Conservation (phyloP, 2,797 vertebrate species). For the Sebastes minor region DNA sequence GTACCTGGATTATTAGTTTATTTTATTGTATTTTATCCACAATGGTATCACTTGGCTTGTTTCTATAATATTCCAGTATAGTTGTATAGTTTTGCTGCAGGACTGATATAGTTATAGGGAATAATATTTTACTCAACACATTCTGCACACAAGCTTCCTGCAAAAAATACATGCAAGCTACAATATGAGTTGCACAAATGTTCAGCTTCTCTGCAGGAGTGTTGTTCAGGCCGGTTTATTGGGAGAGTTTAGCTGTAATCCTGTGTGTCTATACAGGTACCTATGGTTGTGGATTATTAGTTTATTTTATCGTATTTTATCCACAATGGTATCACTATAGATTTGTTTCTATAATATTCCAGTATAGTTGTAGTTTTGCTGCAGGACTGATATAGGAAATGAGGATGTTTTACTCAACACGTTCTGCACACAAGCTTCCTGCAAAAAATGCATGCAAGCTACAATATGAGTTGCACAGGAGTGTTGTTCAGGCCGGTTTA, state of each 20-base stretch:
- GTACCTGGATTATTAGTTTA: not conserved
- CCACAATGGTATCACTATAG: not conserved
- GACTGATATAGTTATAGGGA: not conserved
- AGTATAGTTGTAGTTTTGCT: not conserved
- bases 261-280: not conserved
- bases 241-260: not conserved
- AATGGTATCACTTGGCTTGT: not conserved
- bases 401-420: not conserved
- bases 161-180: not conserved
- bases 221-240: not conserved
- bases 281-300: not conserved
- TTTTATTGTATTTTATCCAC: not conserved
- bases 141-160: not conserved
- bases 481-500: too few relatives aligned
- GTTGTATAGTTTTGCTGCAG: not conserved
- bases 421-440: not conserved
- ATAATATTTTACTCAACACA: not conserved
- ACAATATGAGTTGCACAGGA: not conserved
- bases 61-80: not conserved
- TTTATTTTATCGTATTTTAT: constrained; percentile 3
- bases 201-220: not conserved
- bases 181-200: not conserved
- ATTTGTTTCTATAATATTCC: not conserved
- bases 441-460: not conserved
- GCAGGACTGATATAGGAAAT: not conserved